These are phyloP conservation scores for Aeoliscus strigatus DNA, from an alignment of 2,797 vertebrate species.

Conservation along the genomic window DNA sequence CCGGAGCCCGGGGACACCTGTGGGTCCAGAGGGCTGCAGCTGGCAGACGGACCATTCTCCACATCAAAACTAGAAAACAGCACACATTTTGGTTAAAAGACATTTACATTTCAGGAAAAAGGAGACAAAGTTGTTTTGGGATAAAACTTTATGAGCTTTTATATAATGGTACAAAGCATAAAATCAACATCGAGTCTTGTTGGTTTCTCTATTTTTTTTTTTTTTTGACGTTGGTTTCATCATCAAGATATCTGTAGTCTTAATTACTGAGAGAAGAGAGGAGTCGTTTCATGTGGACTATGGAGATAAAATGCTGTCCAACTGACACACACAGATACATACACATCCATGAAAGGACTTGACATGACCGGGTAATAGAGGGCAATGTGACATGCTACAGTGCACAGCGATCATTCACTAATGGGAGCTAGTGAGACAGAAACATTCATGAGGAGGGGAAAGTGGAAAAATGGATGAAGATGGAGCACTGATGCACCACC, in stretches of 20 bases:
- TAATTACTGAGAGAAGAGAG: not conserved
- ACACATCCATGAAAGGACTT: constrained; percentile 3
- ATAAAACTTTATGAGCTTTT: too few species aligned
- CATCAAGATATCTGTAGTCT: too few species aligned
- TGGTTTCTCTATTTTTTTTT: too few species aligned
- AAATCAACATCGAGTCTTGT: too few species aligned
- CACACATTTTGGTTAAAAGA: too few species aligned
- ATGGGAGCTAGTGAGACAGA: constrained; percentile 9
- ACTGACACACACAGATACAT: constrained; percentile 10
- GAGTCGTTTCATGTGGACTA: constrained; percentile 4
- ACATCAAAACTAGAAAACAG: constrained; percentile 99
- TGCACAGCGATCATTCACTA: constrained; percentile 15
- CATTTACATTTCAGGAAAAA: too few species aligned
- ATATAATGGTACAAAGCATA: too few species aligned
- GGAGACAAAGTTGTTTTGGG: too few species aligned
- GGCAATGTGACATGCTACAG: constrained; percentile 28
- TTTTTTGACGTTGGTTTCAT: too few species aligned
- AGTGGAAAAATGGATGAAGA: not conserved
- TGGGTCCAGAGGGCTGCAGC: constrained; percentile 96
- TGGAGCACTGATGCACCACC: constrained; percentile 2
- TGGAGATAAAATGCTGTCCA: constrained; percentile 5
- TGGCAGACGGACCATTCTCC: constrained; percentile 97
- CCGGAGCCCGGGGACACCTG: constrained; percentile 98
- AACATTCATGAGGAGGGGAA: constrained; percentile 1
- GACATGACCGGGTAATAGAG: constrained; percentile 13